phyloP scores from a whole-genome alignment of 2,797 vertebrate species.

The Pogoniulus pusillus region DNA sequence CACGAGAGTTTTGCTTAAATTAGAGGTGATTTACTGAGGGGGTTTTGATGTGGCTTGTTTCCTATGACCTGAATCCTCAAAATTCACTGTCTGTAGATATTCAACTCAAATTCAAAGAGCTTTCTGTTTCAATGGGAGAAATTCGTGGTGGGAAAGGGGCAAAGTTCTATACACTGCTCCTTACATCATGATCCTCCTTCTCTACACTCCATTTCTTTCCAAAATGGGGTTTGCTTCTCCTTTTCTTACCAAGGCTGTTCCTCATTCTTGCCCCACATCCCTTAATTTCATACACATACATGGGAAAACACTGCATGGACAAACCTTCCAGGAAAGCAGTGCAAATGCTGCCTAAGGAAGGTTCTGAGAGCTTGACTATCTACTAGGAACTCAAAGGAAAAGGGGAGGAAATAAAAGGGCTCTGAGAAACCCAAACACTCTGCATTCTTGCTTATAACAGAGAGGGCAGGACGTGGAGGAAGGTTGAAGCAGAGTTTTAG shows the following conservation, averaged over 20 bases:
- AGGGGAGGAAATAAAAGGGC: not conserved
- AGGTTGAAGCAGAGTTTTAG: slow-evolving; percentile 18
- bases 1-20: slow-evolving; percentile 40
- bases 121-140: slow-evolving; percentile 8
- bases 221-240: not conserved
- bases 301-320: not conserved
- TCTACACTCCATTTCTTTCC: not conserved
- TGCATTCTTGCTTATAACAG: slow-evolving; percentile 8
- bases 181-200: not conserved
- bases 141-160: not conserved
- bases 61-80: not conserved
- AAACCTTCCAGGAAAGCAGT: not conserved
- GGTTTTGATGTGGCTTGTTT: slow-evolving; percentile 50
- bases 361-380: not conserved
- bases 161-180: not conserved
- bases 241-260: not conserved
- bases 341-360: slow-evolving; percentile 20
- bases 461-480: not conserved
- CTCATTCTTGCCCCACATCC: slow-evolving; percentile 31
- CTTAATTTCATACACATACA: slow-evolving; percentile 22
- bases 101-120: not conserved
- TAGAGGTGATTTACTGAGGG: slow-evolving; percentile 34
- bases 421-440: slow-evolving; percentile 2
- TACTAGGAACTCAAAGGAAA: not conserved
- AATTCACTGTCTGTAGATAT: slow-evolving; percentile 26